Evolutionary conservation across 2,113 vertebrate genomes (phyloP).

Genomic region (Argyrosomus japonicus): DNA sequence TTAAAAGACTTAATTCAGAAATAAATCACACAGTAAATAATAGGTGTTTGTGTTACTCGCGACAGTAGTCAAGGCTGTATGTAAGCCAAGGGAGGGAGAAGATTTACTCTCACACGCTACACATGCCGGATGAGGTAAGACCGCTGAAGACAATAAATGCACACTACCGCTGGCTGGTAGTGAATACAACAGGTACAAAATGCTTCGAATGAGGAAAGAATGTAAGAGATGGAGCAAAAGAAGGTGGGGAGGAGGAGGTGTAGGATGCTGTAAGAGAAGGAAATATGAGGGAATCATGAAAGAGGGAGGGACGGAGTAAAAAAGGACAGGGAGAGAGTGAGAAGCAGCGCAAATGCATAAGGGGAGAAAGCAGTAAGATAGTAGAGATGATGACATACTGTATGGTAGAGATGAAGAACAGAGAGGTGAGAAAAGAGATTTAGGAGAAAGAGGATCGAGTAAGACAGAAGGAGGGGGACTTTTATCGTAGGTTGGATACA

Average conservation of each 20-base stretch:
- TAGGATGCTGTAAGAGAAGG: neutral
- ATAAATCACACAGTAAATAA: conserved; percentile 86
- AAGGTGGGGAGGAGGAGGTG: neutral
- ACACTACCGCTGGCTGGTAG: conserved; percentile 57
- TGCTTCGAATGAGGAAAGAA: conserved; percentile 22
- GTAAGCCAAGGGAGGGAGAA: conserved; percentile 37
- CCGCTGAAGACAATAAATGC: conserved; percentile 72
- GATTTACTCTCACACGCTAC: conserved; percentile 64
- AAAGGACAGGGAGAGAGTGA: neutral
- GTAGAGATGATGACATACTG: neutral
- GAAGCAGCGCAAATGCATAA: neutral
- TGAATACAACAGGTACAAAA: conserved; percentile 61
- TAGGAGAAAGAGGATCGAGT: neutral
- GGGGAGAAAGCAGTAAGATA: neutral
- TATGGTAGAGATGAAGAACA: neutral
- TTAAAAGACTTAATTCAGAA: conserved; percentile 84
- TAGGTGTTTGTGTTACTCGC: conserved; percentile 72
- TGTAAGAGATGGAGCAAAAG: conserved; percentile 8
- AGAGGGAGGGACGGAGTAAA: neutral
- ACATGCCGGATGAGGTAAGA: conserved; percentile 55
- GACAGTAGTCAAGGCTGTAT: conserved; percentile 59
- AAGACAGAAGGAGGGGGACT: neutral
- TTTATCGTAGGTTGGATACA: neutral
- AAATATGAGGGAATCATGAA: conserved; percentile 4
- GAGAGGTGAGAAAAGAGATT: neutral